Percentiles rank a stretch among this genome's conserved stretches.
Conservation (phyloP, 92 coral and sea anemone species). For the Actinostola sp. region DNA sequence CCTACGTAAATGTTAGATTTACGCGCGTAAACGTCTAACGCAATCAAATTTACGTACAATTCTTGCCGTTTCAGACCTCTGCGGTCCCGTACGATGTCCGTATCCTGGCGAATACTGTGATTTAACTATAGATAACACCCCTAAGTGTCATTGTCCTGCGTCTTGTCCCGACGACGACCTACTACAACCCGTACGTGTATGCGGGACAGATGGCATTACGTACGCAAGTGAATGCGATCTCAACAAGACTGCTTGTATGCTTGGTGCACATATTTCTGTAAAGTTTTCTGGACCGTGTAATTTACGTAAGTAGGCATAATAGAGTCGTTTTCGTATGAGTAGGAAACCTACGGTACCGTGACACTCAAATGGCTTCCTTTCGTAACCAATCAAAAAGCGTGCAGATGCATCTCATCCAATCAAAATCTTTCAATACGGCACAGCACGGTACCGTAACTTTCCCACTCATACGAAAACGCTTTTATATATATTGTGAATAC, state of each 20-base stretch:
- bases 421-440: too few species aligned
- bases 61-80: conserved; percentile 47
- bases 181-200: conserved; percentile 39
- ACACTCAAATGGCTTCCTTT: too few species aligned
- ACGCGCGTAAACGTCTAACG: neutral
- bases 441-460: too few species aligned
- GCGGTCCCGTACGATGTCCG: conserved; percentile 48
- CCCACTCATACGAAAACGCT: too few species aligned
- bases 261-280: conserved; percentile 58
- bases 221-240: conserved; percentile 63
- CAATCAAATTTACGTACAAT: neutral
- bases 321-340: too few species aligned
- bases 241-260: conserved; percentile 78
- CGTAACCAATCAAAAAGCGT: too few species aligned
- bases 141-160: conserved; percentile 63
- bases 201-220: conserved; percentile 78
- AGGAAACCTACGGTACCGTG: too few species aligned
- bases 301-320: conserved; percentile 41
- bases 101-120: conserved; percentile 73
- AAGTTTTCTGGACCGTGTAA: conserved; percentile 56
- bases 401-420: too few species aligned
- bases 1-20: neutral
- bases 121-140: conserved; percentile 49
- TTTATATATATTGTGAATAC: too few species aligned
- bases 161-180: conserved; percentile 52